Base-by-base conservation (phyloP, 1,140 invertebrate genomes). In the Drosophila ogumai region DNA sequence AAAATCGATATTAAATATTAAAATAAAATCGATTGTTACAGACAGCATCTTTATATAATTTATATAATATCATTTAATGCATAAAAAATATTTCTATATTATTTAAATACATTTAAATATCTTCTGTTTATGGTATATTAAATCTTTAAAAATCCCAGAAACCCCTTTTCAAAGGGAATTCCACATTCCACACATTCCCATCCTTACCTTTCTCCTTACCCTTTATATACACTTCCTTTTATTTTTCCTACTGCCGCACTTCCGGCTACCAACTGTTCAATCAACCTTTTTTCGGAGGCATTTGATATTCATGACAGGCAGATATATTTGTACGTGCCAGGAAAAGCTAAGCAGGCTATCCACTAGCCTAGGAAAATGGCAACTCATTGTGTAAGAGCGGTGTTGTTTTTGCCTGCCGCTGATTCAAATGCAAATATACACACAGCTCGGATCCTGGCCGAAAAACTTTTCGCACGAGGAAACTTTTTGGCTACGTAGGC, bases 251-350 rank as follows among this genome's bases (percentile, higher is more conserved):
- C 47, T 77, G 54, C 73, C 74, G 41, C 74, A 77, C 74, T 76
- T 77, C 74, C 74, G 41, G 59, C 71, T 66, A 22, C 34, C 74
- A 76, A 76, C 73, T 87, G 79, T 84, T 82, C 85, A 88, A 88
- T 88, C 85, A 85, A 71, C 66, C 57, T 73, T 76, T 76, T 66
- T 75, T 64, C 55, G 82, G 32, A 54, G 61, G 72, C 80, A 88
- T 88, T 87, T 88, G 80, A 77, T 77, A 87, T 87, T 87, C 84
- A 87, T 87, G 84, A 75, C 84, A 80, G 76, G 75, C 79, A 77
- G 73, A 82, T 72, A 82, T 59, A 80, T 87, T 82, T 80, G 85
- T 88, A 87, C 84, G 84, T 87, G 84, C 80, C 84, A 54, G 72
- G 84, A 87, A 87, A 88, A 79, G 76, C 61, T 88, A 88, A 84